Conservation (phyloP, 2,888 invertebrate species). For the Trypoxylon attenuatum region DNA sequence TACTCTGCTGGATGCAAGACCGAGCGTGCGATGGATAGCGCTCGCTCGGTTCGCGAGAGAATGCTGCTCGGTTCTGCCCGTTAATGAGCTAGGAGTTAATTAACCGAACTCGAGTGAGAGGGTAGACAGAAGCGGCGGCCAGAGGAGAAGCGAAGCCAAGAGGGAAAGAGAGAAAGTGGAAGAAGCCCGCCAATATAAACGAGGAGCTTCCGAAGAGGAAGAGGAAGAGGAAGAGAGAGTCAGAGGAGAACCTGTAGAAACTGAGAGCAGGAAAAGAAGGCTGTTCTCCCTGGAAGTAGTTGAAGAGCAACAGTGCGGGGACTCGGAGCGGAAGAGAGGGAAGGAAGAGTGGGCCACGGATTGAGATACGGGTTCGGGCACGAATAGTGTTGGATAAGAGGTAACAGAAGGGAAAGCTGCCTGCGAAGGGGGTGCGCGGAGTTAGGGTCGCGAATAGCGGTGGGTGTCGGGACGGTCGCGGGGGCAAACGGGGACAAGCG, state of each 20-base stretch:
- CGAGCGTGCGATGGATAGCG: slow-evolving; percentile 31
- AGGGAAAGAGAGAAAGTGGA: not conserved
- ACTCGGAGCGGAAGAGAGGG: not conserved
- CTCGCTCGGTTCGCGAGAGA: slow-evolving; percentile 39
- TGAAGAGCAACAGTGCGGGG: too few relatives aligned
- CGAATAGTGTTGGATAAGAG: slow-evolving; percentile 25
- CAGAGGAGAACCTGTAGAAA: slow-evolving; percentile 16
- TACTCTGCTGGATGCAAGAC: slow-evolving; percentile 26
- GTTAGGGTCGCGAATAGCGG: slow-evolving; percentile 26
- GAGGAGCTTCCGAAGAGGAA: not conserved
- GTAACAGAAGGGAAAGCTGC: not conserved
- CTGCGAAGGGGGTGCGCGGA: not conserved
- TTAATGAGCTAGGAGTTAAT: slow-evolving; percentile 73
- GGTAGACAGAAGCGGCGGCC: not conserved
- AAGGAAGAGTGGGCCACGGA: slow-evolving; percentile 16
- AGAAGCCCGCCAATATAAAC: not conserved
- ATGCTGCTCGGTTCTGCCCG: slow-evolving; percentile 57
- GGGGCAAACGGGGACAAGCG: slow-evolving; percentile 12
- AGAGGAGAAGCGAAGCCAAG: not conserved
- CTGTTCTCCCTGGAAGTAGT: not conserved
- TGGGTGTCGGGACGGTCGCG: not conserved
- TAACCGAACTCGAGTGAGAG: slow-evolving; percentile 60
- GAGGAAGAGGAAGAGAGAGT: slow-evolving; percentile 14
- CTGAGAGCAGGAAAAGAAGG: slow-evolving; percentile 5
- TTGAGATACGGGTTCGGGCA: slow-evolving; percentile 36